Conservation (phyloP, 2,888 invertebrate species). For the Bimastos eiseni region DNA sequence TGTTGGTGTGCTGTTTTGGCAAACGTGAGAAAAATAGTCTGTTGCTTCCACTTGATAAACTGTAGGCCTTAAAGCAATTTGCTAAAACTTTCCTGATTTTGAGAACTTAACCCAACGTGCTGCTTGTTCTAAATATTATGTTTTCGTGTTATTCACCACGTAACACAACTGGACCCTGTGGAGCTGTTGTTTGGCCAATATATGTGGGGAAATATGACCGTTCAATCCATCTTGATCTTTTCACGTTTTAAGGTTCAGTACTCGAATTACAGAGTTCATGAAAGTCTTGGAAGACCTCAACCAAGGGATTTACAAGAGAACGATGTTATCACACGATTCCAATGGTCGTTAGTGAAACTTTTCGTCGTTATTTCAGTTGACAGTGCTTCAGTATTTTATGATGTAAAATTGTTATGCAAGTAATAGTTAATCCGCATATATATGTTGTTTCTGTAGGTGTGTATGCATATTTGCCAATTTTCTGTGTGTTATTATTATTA, state of each 20-base stretch:
- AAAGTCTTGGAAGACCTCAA: conserved; percentile 75
- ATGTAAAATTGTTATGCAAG: neutral
- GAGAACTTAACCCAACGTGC: neutral
- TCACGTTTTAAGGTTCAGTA: conserved; percentile 71
- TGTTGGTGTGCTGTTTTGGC: neutral
- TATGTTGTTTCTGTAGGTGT: no score
- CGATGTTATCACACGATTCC: conserved; percentile 67
- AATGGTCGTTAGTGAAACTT: conserved; percentile 10
- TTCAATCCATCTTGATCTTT: neutral
- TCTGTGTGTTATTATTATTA: no score
- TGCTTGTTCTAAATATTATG: neutral
- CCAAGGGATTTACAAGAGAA: conserved; percentile 71
- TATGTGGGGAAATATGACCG: neutral
- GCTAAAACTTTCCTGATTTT: neutral
- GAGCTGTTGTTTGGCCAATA: neutral
- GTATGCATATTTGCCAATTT: no score
- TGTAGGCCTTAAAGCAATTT: neutral
- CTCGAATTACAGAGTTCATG: conserved; percentile 85
- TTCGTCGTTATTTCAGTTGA: neutral
- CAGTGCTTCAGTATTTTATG: neutral
- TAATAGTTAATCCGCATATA: no score
- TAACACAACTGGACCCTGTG: neutral
- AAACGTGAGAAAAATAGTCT: neutral
- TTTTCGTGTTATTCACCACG: neutral
- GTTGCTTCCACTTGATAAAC: neutral